Evolutionary conservation across 1,140 invertebrate species (phyloP).

Genomic region (Drosophila bocqueti): DNA sequence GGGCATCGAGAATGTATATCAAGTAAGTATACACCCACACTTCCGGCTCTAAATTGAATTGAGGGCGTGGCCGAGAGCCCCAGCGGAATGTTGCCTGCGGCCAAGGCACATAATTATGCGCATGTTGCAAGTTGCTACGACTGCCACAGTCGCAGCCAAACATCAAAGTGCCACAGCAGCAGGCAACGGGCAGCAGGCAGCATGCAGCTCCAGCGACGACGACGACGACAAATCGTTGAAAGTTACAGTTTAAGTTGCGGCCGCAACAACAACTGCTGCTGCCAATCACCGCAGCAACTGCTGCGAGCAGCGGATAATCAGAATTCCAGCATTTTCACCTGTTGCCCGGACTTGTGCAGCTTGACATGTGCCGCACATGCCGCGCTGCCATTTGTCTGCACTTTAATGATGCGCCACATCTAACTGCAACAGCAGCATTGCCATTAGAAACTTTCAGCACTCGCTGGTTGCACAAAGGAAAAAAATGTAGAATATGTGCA

Average conservation of each 20-base stretch:
- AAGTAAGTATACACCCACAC: constrained; percentile 76
- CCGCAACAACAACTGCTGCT: constrained; percentile 26
- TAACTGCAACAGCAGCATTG: constrained; percentile 42
- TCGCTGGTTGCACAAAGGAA: constrained; percentile 24
- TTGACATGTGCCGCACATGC: constrained; percentile 83
- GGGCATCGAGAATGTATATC: constrained; percentile 59
- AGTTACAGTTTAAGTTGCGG: constrained; percentile 81
- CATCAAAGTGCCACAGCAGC: constrained; percentile 55
- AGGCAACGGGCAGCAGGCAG: constrained; percentile 20
- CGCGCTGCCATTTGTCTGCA: constrained; percentile 82
- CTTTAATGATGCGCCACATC: constrained; percentile 79
- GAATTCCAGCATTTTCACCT: constrained; percentile 83
- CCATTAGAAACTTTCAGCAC: constrained; percentile 54
- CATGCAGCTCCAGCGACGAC: constrained; percentile 40
- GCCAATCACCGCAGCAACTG: constrained; percentile 33
- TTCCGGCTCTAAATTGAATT: constrained; percentile 82
- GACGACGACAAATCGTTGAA: constrained; percentile 79
- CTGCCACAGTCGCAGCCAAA: constrained; percentile 53
- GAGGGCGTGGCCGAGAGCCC: constrained; percentile 69
- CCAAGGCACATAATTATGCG: constrained; percentile 66
- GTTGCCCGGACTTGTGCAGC: constrained; percentile 74
- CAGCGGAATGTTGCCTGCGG: constrained; percentile 21
- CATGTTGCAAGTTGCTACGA: constrained; percentile 49
- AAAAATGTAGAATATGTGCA: background rate
- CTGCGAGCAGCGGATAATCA: constrained; percentile 70